These are phyloP conservation scores for Drosophila putrida DNA, from an alignment of 2,888 invertebrate genomes.

Conservation along the genomic window DNA sequence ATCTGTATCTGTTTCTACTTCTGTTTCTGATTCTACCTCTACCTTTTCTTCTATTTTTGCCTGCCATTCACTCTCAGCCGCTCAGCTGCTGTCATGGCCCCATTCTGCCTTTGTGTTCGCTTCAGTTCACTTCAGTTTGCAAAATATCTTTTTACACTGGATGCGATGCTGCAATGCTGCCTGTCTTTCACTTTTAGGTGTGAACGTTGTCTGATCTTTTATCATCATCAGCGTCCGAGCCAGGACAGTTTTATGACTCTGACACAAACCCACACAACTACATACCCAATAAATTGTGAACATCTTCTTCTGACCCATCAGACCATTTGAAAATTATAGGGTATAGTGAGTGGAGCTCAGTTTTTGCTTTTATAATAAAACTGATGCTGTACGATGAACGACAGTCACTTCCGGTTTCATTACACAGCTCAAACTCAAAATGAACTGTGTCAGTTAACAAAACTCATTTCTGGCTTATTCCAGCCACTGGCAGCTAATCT, in stretches of 20 bases:
- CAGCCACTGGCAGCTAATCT: slow-evolving; percentile 29
- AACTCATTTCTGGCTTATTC: slow-evolving; percentile 44
- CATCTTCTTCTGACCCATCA: neutral
- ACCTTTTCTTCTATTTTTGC: slow-evolving; percentile 32
- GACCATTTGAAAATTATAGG: neutral
- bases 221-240: slow-evolving; percentile 67
- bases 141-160: slow-evolving; percentile 28
- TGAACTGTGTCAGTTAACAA: slow-evolving; percentile 44
- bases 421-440: slow-evolving; percentile 38
- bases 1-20: slow-evolving; percentile 40
- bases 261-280: slow-evolving; percentile 15
- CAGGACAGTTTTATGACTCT: slow-evolving; percentile 59
- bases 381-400: slow-evolving; percentile 32
- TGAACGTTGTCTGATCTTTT: slow-evolving; percentile 74
- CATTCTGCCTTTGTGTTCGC: slow-evolving; percentile 22
- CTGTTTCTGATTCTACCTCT: slow-evolving; percentile 34
- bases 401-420: slow-evolving; percentile 71
- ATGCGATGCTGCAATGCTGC: slow-evolving; percentile 29
- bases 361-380: slow-evolving; percentile 3
- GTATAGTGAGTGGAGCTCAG: neutral
- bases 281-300: no score
- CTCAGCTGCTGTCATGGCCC: slow-evolving; percentile 42
- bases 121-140: slow-evolving; percentile 18
- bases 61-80: slow-evolving; percentile 73
- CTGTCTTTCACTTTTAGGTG: slow-evolving; percentile 59